Conservation (phyloP, 2,113 vertebrate genomes). For the Corythoichthys intestinalis region DNA sequence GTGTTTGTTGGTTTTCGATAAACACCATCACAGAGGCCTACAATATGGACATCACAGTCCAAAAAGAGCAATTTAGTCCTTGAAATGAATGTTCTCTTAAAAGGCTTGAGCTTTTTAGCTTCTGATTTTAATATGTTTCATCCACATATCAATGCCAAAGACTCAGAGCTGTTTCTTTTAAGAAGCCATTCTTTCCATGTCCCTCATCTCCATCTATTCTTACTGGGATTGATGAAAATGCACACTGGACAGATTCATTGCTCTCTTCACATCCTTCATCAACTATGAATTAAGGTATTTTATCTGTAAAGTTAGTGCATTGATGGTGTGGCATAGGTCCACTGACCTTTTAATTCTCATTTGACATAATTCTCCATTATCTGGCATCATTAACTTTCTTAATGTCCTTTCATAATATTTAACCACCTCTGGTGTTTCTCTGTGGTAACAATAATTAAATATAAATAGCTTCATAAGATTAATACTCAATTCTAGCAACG, state of each 20-base stretch:
- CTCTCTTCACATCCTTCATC: slow-evolving; percentile 25
- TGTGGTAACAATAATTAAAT: slow-evolving; percentile 51
- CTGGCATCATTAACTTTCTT: slow-evolving; percentile 26
- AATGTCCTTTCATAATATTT: slow-evolving; percentile 55
- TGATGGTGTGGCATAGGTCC: background rate
- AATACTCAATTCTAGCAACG: too few relatives aligned
- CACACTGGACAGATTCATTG: background rate
- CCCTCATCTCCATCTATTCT: background rate
- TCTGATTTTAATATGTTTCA: too few relatives aligned
- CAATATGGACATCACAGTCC: too few relatives aligned
- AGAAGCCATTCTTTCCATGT: background rate
- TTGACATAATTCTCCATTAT: background rate
- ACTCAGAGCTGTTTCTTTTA: background rate
- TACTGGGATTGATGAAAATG: slow-evolving; percentile 2
- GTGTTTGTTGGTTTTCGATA: too few relatives aligned
- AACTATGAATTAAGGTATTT: slow-evolving; percentile 15
- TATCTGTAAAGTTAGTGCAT: slow-evolving; percentile 9
- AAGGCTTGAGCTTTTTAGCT: too few relatives aligned
- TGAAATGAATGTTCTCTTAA: too few relatives aligned
- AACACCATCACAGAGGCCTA: too few relatives aligned
- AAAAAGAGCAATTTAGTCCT: too few relatives aligned
- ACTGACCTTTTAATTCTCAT: too few relatives aligned
- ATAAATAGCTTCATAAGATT: slow-evolving; percentile 23
- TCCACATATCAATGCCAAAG: too few relatives aligned
- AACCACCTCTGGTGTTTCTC: slow-evolving; percentile 25